These are phyloP conservation scores for Cataglyphis cursor DNA, from an alignment of 2,888 invertebrate species.

Conservation along the genomic window DNA sequence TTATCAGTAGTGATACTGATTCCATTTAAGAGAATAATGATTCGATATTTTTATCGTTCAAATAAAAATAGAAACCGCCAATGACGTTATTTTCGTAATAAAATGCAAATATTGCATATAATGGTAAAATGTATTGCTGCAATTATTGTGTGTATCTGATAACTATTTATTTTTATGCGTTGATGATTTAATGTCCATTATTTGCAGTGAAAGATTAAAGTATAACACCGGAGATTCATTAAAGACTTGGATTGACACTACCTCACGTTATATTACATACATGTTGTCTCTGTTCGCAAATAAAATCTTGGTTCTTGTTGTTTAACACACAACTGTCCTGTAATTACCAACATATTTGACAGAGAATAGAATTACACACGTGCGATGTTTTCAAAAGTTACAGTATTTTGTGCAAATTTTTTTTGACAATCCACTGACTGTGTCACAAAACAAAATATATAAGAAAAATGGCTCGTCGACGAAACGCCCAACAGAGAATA, in stretches of 20 bases:
- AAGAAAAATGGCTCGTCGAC: neutral
- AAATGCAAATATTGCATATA: constrained; percentile 12
- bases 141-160: constrained; percentile 7
- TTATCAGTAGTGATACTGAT: neutral
- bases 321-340: constrained; percentile 14
- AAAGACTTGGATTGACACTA: neutral
- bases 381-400: constrained; percentile 8
- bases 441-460: constrained; percentile 18
- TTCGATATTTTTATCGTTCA: constrained; percentile 11
- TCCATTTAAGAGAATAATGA: neutral
- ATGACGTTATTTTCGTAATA: constrained; percentile 28
- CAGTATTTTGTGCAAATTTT: constrained; percentile 20
- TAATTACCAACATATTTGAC: neutral
- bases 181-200: constrained; percentile 9
- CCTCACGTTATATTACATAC: neutral
- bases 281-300: neutral
- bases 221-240: constrained; percentile 23
- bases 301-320: constrained; percentile 15
- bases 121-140: neutral
- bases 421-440: neutral
- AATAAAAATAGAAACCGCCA: neutral
- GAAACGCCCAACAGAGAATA: constrained; percentile 20
- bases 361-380: constrained; percentile 16
- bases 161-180: constrained; percentile 30
- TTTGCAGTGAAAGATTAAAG: constrained; percentile 11